Conservation (phyloP, 2,888 invertebrate genomes). For the Lathronympha strigana region DNA sequence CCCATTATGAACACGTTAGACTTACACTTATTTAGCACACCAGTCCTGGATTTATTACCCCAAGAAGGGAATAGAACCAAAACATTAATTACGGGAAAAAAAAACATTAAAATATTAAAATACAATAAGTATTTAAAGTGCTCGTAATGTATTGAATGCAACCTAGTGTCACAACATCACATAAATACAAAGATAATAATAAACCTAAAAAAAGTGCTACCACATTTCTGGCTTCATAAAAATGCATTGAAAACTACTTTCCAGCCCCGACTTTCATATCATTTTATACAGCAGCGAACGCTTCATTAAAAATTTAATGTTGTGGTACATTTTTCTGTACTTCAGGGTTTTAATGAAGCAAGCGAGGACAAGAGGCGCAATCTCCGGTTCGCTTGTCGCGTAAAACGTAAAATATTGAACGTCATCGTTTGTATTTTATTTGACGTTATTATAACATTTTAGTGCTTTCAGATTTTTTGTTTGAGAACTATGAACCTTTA, state of each 20-base stretch:
- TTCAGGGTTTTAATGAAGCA: slow-evolving; percentile 51
- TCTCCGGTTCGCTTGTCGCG: slow-evolving; percentile 27
- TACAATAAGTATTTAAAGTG: no score
- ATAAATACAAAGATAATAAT: no score
- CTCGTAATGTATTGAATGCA: no score
- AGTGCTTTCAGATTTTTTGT: not conserved
- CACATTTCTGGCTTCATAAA: slow-evolving; percentile 15
- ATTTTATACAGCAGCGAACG: slow-evolving; percentile 38
- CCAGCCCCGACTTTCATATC: slow-evolving; percentile 16
- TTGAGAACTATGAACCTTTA: not conserved
- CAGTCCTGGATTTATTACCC: no score
- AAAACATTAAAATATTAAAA: no score
- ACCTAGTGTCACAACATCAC: no score
- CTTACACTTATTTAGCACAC: no score
- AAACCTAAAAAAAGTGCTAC: not conserved
- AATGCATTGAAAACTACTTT: slow-evolving; percentile 32
- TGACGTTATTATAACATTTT: not conserved
- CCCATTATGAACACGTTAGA: no score
- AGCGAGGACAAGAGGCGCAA: slow-evolving; percentile 48
- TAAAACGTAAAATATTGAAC: slow-evolving; percentile 24
- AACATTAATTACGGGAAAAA: no score
- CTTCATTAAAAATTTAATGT: slow-evolving; percentile 52
- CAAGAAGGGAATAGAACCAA: no score
- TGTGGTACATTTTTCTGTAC: slow-evolving; percentile 50
- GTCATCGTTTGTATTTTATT: slow-evolving; percentile 12